Evolutionary conservation across 1,140 invertebrate species (phyloP).

Genomic region (Cydia pomonella): DNA sequence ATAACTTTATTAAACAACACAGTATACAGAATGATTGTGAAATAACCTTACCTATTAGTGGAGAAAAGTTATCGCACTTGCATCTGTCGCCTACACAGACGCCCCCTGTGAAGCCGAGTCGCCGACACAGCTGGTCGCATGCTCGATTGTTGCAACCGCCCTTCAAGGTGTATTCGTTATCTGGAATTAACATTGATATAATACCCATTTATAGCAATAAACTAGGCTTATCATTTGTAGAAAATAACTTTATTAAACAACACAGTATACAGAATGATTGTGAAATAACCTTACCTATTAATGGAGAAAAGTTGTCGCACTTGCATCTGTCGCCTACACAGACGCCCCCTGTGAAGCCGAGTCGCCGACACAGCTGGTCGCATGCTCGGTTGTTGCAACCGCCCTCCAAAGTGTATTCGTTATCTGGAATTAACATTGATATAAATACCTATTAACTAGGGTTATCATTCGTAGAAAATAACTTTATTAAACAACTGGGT

Average conservation of each 20-base stretch:
- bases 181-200: not conserved
- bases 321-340: constrained; percentile 48
- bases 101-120: constrained; percentile 47
- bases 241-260: too few relatives aligned
- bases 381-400: constrained; percentile 36
- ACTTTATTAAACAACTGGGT: too few relatives aligned
- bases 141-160: constrained; percentile 36
- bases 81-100: constrained; percentile 45
- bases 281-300: not conserved
- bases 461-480: too few relatives aligned
- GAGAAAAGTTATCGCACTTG: constrained; percentile 41
- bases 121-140: constrained; percentile 46
- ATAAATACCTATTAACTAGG: not conserved
- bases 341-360: constrained; percentile 46
- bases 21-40: too few relatives aligned
- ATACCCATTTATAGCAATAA: too few relatives aligned
- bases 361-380: constrained; percentile 43
- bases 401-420: not conserved
- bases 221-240: too few relatives aligned
- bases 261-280: too few relatives aligned
- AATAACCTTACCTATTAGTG: not conserved
- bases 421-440: not conserved
- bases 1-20: not conserved
- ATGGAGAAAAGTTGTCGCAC: constrained; percentile 36
- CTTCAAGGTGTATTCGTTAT: not conserved